These are phyloP conservation scores for Meandrusa payeni DNA, from an alignment of 2,888 invertebrate species.

Conservation along the genomic window DNA sequence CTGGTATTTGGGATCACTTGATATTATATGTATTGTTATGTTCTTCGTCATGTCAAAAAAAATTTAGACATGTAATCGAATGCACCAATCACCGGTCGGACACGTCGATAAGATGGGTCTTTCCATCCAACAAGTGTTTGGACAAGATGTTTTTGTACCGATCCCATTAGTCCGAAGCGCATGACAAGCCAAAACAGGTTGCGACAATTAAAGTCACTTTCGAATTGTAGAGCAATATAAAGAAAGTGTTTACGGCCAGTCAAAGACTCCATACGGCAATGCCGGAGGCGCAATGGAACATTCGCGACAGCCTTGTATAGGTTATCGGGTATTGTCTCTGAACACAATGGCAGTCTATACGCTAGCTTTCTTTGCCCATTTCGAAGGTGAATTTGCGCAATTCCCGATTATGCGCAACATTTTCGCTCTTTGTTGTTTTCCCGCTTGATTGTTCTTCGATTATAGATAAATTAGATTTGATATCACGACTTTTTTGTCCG, in stretches of 20 bases:
- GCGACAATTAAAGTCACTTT: slow-evolving; percentile 27
- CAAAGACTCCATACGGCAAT: slow-evolving; percentile 24
- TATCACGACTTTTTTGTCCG: too few relatives aligned
- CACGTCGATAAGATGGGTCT: too few relatives aligned
- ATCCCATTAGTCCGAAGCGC: too few relatives aligned
- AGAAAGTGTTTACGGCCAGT: slow-evolving; percentile 30
- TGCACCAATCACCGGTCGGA: too few relatives aligned
- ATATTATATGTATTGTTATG: too few relatives aligned
- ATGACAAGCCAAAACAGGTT: slow-evolving; percentile 16
- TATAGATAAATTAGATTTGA: too few relatives aligned
- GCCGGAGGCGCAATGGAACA: slow-evolving; percentile 26
- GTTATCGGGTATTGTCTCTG: slow-evolving; percentile 43
- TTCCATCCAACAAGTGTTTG: too few relatives aligned
- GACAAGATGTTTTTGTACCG: too few relatives aligned
- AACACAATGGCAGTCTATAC: slow-evolving; percentile 26
- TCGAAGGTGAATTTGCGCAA: slow-evolving; percentile 12
- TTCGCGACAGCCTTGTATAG: slow-evolving; percentile 34
- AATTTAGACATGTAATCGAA: too few relatives aligned
- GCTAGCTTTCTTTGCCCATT: slow-evolving; percentile 16
- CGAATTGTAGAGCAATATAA: slow-evolving; percentile 31
- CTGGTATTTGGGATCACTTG: too few relatives aligned
- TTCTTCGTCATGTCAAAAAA: too few relatives aligned
- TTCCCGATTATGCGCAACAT: slow-evolving; percentile 2
- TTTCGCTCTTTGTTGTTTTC: slow-evolving; percentile 1
- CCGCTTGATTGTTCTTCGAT: too few relatives aligned